Conservation (phyloP, 2,888 invertebrate species). For the Oxycera nigricornis region DNA sequence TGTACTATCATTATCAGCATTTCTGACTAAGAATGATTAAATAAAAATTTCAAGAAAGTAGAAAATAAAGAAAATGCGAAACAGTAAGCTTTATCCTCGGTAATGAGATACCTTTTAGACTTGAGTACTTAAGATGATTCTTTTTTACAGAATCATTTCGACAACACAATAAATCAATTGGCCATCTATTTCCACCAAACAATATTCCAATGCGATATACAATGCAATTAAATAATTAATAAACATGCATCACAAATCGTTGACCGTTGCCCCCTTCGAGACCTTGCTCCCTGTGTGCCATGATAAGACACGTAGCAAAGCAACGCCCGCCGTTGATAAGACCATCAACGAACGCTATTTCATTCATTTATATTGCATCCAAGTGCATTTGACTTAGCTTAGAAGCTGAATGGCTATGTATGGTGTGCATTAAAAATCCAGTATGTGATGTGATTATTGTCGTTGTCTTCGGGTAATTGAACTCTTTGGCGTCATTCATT, state of each 20-base stretch:
- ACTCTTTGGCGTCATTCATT: conserved; percentile 44
- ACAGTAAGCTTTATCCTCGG: too few species aligned
- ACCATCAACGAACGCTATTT: neutral
- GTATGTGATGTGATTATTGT: conserved; percentile 11
- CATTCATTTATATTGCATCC: neutral
- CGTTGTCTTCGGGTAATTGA: conserved; percentile 43
- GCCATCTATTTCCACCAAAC: neutral
- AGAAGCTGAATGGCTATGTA: conserved; percentile 1
- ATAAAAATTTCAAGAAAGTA: too few species aligned
- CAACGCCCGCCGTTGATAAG: conserved; percentile 12
- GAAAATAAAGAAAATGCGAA: too few species aligned
- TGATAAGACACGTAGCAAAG: conserved; percentile 22
- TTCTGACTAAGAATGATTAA: too few species aligned
- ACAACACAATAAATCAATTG: neutral
- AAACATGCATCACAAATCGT: conserved; percentile 43
- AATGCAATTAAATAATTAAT: conserved; percentile 46
- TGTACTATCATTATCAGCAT: too few species aligned
- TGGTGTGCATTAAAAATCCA: neutral
- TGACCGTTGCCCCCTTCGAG: conserved; percentile 42
- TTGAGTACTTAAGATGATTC: too few species aligned
- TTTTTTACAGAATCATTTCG: too few species aligned
- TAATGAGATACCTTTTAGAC: too few species aligned
- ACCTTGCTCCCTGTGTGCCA: conserved; percentile 13
- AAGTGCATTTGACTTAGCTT: conserved; percentile 26
- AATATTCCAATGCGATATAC: conserved; percentile 12